Base-by-base conservation (phyloP, 2,113 vertebrate genomes). In the Shinisaurus crocodilurus region DNA sequence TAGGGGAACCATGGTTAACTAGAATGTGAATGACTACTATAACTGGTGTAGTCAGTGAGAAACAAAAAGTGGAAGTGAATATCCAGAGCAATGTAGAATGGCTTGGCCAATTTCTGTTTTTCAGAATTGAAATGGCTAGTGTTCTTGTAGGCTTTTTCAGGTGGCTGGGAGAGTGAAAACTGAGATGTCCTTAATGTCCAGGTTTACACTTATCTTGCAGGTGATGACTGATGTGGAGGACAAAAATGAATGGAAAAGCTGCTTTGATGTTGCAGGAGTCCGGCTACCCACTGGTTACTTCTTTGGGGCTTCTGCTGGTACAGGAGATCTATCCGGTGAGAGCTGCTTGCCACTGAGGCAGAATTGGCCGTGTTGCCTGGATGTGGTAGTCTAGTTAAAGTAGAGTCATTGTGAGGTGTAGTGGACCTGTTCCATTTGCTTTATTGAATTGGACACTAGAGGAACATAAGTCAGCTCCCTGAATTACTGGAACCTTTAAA, bases 211-310 rank as follows among this genome's bases (percentile, higher is more conserved):
- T 8, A 6, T 20, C 0, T 69, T 70, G 1, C 96, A 99, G 99
- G 97, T 99, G 92, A 99, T 99, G 99, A 97, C 99, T 0, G 99
- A 99, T 0, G 96, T 99, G 79, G 99, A 99, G 7, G 99, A 99
- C 95, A 98, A 97, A 96, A 99, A 99, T 0, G 98, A 99, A 48
- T 99, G 99, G 99, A 99, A 98, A 96, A 99, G 99, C 90, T 99
- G 99, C 96, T 98, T 99, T 0, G 99, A 99, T 93, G 97, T 99
- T 7, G 97, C 98, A 0, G 99, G 99, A 0, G 99, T 99, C 86
- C 98, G 98, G 48, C 97, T 99, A 74, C 99, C 99, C n/a, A 99
- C 98, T 0, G 99, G 99, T 23, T 99, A 99, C 96, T 99, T 97
- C 96, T 99, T 99, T 2, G 99, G 99, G 12, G 98, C 99, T 79